A percentile compares a stretch with the other conserved stretches of the same genome.
Conservation (phyloP, 2,797 vertebrate genomes). For the Semotilus atromaculatus region DNA sequence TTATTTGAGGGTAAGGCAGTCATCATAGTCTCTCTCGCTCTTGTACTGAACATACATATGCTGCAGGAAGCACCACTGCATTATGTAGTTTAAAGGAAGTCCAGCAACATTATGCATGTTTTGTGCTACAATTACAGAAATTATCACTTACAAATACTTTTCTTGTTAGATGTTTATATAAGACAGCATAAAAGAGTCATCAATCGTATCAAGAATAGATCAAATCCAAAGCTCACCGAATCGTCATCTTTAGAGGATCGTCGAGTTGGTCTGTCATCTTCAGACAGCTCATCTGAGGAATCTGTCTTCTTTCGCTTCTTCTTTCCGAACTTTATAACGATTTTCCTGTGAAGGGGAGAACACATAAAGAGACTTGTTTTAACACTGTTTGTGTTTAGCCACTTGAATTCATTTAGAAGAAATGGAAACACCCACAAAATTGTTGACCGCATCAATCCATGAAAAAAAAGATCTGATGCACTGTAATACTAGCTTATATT, state of each 20-base stretch:
- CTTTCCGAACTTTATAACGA: conserved; percentile 96
- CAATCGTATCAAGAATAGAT: neutral
- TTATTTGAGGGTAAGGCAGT: neutral
- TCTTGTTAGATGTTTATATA: neutral
- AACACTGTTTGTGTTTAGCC: neutral
- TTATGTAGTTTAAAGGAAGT: neutral
- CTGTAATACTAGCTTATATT: neutral
- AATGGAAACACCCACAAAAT: neutral
- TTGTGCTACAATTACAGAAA: neutral
- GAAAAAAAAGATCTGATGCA: neutral
- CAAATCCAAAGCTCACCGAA: conserved; percentile 76
- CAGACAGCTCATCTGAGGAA: conserved; percentile 93
- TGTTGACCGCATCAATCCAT: neutral
- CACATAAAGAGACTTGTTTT: conserved; percentile 8
- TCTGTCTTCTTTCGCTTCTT: conserved; percentile 95
- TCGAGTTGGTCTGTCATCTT: conserved; percentile 84
- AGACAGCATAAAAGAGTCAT: neutral
- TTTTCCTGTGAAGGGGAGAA: conserved; percentile 80
- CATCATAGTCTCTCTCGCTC: neutral
- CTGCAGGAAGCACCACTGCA: neutral
- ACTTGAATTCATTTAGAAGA: neutral
- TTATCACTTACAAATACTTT: neutral
- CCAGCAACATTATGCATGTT: neutral
- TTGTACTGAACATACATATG: neutral
- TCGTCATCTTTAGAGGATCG: conserved; percentile 85